A percentile compares a stretch with the other conserved stretches of the same genome.
These are phyloP conservation scores for Hafferia zeledoni DNA, from an alignment of 2,797 vertebrate genomes.

Conservation along the genomic window DNA sequence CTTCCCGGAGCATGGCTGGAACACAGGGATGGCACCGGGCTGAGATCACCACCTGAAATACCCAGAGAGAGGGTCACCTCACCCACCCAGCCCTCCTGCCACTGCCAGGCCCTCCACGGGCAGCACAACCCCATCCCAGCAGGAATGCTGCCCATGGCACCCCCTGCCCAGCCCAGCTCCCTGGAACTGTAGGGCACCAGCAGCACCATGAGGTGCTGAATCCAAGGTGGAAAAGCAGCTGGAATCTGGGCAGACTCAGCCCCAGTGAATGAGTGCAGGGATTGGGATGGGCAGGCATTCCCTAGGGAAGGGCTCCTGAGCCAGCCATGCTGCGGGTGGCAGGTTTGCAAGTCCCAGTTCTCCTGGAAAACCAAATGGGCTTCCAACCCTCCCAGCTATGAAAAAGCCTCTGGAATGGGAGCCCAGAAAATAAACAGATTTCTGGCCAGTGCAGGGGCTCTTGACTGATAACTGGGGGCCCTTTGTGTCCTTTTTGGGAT, in stretches of 20 bases:
- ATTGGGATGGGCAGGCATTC: fast-evolving
- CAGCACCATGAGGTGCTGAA: neutral
- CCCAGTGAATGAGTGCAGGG: neutral
- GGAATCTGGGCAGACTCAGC: fast-evolving
- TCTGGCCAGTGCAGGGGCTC: fast-evolving
- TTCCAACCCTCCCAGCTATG: fast-evolving
- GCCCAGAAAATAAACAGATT: neutral
- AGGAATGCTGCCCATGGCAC: neutral
- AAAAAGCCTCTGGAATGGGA: neutral
- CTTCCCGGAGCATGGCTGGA: fast-evolving
- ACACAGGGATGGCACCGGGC: neutral
- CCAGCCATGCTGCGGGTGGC: fast-evolving
- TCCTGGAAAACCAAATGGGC: neutral
- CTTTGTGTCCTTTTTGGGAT: neutral
- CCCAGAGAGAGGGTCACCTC: fast-evolving
- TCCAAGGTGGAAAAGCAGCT: neutral
- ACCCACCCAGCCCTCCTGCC: fast-evolving
- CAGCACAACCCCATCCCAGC: neutral
- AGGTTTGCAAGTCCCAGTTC: neutral
- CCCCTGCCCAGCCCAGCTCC: fast-evolving
- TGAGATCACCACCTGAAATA: neutral
- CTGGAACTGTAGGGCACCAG: neutral
- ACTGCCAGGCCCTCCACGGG: neutral
- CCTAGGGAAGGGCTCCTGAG: neutral
- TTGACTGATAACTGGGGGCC: neutral